Evolutionary conservation across 2,113 vertebrate genomes (phyloP).

Genomic region (Spheniscus mendiculus): DNA sequence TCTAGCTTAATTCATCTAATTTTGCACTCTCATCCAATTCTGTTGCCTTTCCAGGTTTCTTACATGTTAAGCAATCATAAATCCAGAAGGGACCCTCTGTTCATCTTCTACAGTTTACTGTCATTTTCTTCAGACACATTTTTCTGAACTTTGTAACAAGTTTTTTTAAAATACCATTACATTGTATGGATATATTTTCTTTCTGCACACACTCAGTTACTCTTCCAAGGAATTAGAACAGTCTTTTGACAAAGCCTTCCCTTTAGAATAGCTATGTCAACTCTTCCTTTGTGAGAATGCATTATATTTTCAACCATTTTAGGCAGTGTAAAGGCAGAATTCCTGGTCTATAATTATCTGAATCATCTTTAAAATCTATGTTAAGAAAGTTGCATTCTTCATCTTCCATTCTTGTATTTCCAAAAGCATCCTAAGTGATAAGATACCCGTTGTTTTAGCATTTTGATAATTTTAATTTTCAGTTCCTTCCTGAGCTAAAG

Average conservation of each 20-base stretch:
- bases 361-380: not conserved
- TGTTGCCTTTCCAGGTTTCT: not conserved
- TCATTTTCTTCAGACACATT: not conserved
- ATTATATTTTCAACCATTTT: not conserved
- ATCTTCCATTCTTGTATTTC: not conserved
- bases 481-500: not conserved
- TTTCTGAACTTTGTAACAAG: not conserved
- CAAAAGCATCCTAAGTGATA: not conserved
- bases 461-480: not conserved
- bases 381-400: not conserved
- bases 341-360: not conserved
- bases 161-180: not conserved
- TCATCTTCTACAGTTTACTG: not conserved
- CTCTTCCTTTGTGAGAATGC: not conserved
- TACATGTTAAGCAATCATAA: not conserved
- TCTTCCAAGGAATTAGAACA: not conserved
- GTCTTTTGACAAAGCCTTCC: not conserved
- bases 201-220: not conserved
- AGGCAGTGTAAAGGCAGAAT: not conserved
- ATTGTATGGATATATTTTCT: not conserved
- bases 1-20: not conserved
- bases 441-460: not conserved
- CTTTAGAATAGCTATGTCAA: not conserved
- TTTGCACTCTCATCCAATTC: not conserved
- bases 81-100: not conserved